These are phyloP conservation scores for Temnothorax unifasciatus DNA, from an alignment of 2,888 invertebrate species.

Conservation along the genomic window DNA sequence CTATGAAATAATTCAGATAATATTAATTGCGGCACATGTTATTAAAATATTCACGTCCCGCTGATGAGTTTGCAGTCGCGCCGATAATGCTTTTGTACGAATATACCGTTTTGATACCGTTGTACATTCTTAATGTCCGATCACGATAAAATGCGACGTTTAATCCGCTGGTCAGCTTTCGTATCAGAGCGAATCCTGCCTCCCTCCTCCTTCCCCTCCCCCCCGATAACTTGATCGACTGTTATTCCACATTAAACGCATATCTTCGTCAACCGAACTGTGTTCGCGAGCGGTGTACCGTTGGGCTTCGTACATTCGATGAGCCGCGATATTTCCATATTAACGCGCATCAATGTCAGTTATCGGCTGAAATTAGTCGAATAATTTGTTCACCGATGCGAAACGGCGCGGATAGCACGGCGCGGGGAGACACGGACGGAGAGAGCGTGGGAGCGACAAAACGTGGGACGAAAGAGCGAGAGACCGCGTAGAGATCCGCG, in stretches of 20 bases:
- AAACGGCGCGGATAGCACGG: slow-evolving; percentile 31
- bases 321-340: slow-evolving; percentile 64
- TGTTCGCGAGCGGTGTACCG: not conserved
- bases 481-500: slow-evolving; percentile 36
- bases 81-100: slow-evolving; percentile 49
- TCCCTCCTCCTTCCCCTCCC: not conserved
- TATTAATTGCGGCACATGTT: slow-evolving; percentile 58
- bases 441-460: slow-evolving; percentile 35
- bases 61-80: slow-evolving; percentile 47
- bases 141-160: slow-evolving; percentile 18
- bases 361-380: slow-evolving; percentile 68
- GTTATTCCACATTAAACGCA: slow-evolving; percentile 33
- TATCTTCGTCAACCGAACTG: slow-evolving; percentile 41
- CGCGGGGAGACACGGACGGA: not conserved
- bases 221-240: slow-evolving; percentile 22
- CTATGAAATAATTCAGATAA: slow-evolving; percentile 57
- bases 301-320: slow-evolving; percentile 38
- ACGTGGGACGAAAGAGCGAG: slow-evolving; percentile 31
- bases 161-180: slow-evolving; percentile 4
- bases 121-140: slow-evolving; percentile 41
- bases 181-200: not conserved
- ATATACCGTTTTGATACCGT: slow-evolving; percentile 29
- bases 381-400: slow-evolving; percentile 61
- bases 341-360: slow-evolving; percentile 61
- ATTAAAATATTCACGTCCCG: slow-evolving; percentile 56